Conservation (phyloP, 2,797 vertebrate species). For the Okamejei kenojei region DNA sequence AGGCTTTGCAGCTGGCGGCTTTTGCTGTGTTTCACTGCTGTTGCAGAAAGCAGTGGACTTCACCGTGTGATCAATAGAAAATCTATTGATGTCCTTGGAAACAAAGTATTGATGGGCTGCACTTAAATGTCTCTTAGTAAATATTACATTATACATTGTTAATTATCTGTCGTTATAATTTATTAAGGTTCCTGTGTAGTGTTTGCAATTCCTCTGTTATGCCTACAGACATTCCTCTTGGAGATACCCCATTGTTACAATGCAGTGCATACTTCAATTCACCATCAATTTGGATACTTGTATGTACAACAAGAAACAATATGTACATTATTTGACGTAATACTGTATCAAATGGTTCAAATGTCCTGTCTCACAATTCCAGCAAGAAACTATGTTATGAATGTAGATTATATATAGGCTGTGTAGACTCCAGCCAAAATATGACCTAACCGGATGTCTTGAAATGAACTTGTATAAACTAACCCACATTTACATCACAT, state of each 20-base stretch:
- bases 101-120: not conserved
- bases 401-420: not conserved
- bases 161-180: conserved; percentile 11
- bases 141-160: conserved; percentile 1
- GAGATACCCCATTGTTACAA: not conserved
- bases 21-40: not conserved
- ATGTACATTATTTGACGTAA: no score
- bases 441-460: not conserved
- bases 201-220: not conserved
- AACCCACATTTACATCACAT: not conserved
- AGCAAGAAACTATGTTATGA: not conserved
- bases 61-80: not conserved
- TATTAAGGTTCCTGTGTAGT: not conserved
- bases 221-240: not conserved
- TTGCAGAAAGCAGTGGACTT: not conserved
- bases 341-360: not conserved
- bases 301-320: not conserved
- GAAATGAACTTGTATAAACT: not conserved
- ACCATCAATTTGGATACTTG: not conserved
- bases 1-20: not conserved
- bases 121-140: not conserved
- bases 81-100: not conserved
- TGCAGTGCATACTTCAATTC: no score
- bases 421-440: conserved; percentile 15
- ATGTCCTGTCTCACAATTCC: not conserved